Conservation (phyloP, 2,888 invertebrate species). For the Fragum whitleyi region DNA sequence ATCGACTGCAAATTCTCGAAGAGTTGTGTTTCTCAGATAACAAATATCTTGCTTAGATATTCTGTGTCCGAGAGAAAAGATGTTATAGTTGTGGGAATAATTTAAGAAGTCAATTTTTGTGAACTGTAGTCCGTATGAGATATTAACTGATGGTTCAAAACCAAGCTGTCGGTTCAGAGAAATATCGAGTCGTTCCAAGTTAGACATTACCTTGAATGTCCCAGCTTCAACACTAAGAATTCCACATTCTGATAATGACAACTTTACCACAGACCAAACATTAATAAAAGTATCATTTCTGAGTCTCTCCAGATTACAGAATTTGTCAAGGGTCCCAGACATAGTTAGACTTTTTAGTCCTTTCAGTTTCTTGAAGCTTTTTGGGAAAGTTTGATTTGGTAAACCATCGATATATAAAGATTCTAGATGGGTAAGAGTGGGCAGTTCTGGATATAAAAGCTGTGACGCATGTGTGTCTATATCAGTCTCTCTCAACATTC, state of each 20-base stretch:
- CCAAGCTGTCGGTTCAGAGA: slow-evolving; percentile 1
- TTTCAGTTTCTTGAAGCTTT: neutral
- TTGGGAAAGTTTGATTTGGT: neutral
- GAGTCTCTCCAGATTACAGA: neutral
- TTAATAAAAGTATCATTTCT: neutral
- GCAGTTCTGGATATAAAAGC: neutral
- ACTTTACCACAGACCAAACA: neutral
- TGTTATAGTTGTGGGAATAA: neutral
- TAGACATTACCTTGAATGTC: slow-evolving; percentile 10
- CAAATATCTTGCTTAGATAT: neutral
- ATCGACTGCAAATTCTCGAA: slow-evolving; percentile 3
- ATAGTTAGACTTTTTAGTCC: neutral
- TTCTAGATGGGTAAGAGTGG: neutral
- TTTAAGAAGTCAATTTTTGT: neutral
- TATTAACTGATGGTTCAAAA: neutral
- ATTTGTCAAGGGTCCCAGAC: neutral
- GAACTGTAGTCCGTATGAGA: neutral
- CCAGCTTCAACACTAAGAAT: slow-evolving; percentile 8
- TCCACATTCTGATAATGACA: neutral
- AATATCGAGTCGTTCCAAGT: slow-evolving; percentile 7
- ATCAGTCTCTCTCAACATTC: neutral
- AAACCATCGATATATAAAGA: neutral
- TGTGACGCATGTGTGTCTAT: neutral
- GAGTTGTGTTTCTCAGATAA: neutral
- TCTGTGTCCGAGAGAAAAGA: neutral